phyloP scores from a whole-genome alignment of 2,888 invertebrate species.

The Octodonta nipae region DNA sequence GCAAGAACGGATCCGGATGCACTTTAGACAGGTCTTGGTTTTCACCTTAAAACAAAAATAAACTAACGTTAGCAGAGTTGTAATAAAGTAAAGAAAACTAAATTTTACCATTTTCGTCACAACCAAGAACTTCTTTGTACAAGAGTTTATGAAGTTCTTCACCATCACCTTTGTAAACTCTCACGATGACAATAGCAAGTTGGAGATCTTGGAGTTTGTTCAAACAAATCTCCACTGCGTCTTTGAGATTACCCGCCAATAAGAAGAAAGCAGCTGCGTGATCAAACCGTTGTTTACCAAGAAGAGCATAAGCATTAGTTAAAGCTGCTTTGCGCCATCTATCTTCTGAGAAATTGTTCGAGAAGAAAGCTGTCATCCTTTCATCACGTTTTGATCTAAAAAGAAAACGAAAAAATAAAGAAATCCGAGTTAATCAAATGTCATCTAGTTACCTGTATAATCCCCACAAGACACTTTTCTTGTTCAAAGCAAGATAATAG shows the following conservation, averaged over 20 bases:
- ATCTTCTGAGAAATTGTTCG: conserved; percentile 84
- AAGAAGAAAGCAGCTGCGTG: conserved; percentile 98
- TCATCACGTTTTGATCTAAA: conserved; percentile 67
- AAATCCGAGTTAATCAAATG: neutral
- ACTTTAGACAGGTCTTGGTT: conserved; percentile 59
- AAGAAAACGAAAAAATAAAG: conserved; percentile 1
- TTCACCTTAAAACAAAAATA: conserved; percentile 27
- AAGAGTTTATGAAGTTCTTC: conserved; percentile 61
- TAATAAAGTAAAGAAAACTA: too few species aligned
- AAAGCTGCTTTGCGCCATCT: conserved; percentile 94
- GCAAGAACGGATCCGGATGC: conserved; percentile 90
- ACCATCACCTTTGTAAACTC: conserved; percentile 75
- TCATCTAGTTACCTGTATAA: conserved; percentile 45
- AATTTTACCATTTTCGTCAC: conserved; percentile 43
- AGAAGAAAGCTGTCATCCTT: conserved; percentile 88
- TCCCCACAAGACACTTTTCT: conserved; percentile 92
- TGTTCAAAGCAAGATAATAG: conserved; percentile 95
- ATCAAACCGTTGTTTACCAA: conserved; percentile 87
- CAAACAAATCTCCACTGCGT: conserved; percentile 88
- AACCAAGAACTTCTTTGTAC: conserved; percentile 66
- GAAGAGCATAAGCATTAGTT: conserved; percentile 92
- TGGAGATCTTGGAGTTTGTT: conserved; percentile 90
- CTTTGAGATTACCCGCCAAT: conserved; percentile 82
- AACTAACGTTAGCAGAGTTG: neutral
- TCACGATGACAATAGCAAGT: conserved; percentile 82